These are phyloP conservation scores for Myiotriccus ornatus DNA, from an alignment of 2,797 vertebrate species.

Conservation along the genomic window DNA sequence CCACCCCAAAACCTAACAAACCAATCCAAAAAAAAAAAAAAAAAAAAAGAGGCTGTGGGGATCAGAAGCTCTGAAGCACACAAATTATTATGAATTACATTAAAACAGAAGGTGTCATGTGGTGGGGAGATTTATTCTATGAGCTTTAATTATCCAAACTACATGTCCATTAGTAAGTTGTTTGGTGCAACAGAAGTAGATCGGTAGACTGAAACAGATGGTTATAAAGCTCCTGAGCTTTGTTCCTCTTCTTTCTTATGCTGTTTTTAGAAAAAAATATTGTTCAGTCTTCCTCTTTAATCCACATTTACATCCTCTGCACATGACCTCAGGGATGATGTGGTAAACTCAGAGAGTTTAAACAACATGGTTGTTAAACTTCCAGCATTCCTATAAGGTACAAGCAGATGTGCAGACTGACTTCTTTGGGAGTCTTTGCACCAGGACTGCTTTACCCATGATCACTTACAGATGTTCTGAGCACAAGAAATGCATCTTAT, in stretches of 20 bases:
- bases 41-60: fast-evolving
- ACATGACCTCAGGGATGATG: background rate
- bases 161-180: background rate
- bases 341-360: background rate
- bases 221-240: background rate
- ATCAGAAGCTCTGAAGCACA: background rate
- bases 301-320: background rate
- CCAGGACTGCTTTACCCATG: fast-evolving
- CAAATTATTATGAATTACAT: background rate
- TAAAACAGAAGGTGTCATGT: background rate
- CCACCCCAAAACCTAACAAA: background rate
- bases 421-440: background rate
- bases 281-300: background rate
- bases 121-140: background rate
- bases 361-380: no score
- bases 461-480: background rate
- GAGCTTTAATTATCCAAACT: background rate
- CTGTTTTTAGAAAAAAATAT: background rate
- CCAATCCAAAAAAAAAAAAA: background rate
- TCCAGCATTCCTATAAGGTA: background rate
- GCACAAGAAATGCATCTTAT: background rate
- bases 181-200: background rate
- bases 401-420: background rate
- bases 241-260: background rate
- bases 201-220: background rate